Evolutionary conservation across 2,797 vertebrate genomes (phyloP).

Genomic region (Darevskia nairensis): DNA sequence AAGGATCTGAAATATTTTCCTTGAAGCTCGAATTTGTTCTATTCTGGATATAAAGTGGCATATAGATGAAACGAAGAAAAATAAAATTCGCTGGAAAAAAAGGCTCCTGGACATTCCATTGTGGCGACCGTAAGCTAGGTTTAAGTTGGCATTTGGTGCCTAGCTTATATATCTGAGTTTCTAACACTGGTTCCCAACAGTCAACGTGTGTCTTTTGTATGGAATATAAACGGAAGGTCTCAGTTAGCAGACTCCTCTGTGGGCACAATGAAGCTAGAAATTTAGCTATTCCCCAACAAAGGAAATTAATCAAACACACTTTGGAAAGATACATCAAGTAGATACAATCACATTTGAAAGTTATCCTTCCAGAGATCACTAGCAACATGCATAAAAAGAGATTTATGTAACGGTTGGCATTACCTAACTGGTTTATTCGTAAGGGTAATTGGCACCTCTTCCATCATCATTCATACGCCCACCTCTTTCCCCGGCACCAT

Average conservation of each 20-base stretch:
- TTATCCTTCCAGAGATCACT: conserved; percentile 4
- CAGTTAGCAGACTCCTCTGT: background rate
- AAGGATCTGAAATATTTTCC: too few relatives aligned
- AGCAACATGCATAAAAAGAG: conserved; percentile 51
- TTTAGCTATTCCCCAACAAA: conserved; percentile 13
- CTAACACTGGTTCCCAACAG: background rate
- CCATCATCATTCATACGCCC: conserved; percentile 70
- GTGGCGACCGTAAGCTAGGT: too few relatives aligned
- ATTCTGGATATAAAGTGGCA: too few relatives aligned
- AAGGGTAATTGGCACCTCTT: conserved; percentile 70
- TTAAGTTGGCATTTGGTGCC: too few relatives aligned
- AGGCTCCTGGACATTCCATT: too few relatives aligned
- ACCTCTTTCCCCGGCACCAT: conserved; percentile 73
- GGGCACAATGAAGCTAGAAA: background rate
- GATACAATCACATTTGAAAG: conserved; percentile 11
- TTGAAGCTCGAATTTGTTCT: too few relatives aligned
- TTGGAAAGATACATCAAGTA: background rate
- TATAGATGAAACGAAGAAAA: too few relatives aligned
- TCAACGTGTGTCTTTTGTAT: background rate
- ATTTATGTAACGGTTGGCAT: conserved; percentile 60
- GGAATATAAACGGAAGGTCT: background rate
- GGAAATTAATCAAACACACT: conserved; percentile 23
- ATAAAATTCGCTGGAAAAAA: too few relatives aligned
- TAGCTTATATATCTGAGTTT: too few relatives aligned
- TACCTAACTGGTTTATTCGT: conserved; percentile 65